These are phyloP conservation scores for Bombus soroeensis DNA, from an alignment of 1,140 invertebrate species.

Conservation along the genomic window DNA sequence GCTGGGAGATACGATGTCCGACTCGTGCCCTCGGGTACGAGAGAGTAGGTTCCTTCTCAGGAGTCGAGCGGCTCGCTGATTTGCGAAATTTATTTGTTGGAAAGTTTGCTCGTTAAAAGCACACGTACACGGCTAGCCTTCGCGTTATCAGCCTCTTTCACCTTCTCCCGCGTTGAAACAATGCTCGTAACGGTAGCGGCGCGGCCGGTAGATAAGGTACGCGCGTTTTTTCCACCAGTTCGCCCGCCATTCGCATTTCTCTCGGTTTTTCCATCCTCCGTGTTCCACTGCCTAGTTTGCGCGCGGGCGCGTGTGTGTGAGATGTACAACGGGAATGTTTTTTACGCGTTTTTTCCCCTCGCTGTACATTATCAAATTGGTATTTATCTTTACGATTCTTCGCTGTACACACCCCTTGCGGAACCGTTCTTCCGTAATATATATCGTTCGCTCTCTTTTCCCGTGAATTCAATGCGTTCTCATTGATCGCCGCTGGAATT, in stretches of 20 bases:
- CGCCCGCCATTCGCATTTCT: neutral
- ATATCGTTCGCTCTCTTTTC: neutral
- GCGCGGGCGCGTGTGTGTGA: no score
- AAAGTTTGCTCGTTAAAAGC: conserved; percentile 71
- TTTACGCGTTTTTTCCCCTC: neutral
- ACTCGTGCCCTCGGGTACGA: neutral
- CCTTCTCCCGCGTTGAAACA: conserved; percentile 25
- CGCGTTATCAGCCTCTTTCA: neutral
- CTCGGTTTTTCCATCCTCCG: neutral
- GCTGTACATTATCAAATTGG: conserved; percentile 26
- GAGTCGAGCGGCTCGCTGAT: conserved; percentile 53
- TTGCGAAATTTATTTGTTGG: conserved; percentile 66
- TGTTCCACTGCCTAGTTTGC: neutral
- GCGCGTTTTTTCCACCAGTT: conserved; percentile 4
- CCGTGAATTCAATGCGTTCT: neutral
- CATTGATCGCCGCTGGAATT: neutral
- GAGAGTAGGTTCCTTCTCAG: conserved; percentile 29
- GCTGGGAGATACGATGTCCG: neutral
- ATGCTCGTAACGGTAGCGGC: conserved; percentile 36
- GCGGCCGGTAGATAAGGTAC: conserved; percentile 33
- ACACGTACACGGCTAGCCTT: neutral
- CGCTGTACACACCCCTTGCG: neutral
- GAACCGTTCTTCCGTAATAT: neutral
- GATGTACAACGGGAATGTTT: neutral
- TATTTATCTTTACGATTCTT: conserved; percentile 22